Percentiles rank a stretch among this genome's conserved stretches.
These are phyloP conservation scores for Porites rus DNA, from an alignment of 92 coral and sea anemone species.

Conservation along the genomic window DNA sequence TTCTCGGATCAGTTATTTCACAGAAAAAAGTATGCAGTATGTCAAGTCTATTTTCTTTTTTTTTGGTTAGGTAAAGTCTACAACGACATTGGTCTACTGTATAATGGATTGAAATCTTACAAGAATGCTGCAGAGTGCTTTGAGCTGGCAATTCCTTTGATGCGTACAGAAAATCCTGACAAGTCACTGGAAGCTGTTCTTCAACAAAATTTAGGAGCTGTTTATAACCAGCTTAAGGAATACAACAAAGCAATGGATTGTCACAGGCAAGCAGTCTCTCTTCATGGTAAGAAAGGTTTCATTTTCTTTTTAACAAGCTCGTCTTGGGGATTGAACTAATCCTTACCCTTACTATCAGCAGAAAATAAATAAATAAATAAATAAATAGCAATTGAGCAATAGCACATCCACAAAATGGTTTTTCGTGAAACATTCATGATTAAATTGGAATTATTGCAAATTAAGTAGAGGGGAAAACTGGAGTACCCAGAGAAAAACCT, in stretches of 20 bases:
- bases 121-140: slow-evolving; percentile 92
- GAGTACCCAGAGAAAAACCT: too few relatives aligned
- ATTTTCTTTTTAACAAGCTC: not conserved
- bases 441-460: too few relatives aligned
- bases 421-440: too few relatives aligned
- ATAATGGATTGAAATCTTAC: slow-evolving; percentile 78
- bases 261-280: slow-evolving; percentile 78
- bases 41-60: not conserved
- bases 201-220: slow-evolving; percentile 95
- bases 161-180: slow-evolving; percentile 50
- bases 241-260: slow-evolving; percentile 82
- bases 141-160: slow-evolving; percentile 85
- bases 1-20: too few relatives aligned
- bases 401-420: too few relatives aligned
- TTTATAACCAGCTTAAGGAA: slow-evolving; percentile 86
- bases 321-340: not conserved
- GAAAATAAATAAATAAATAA: too few relatives aligned
- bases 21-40: not conserved
- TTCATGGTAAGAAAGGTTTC: slow-evolving; percentile 78
- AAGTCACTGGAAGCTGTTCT: slow-evolving; percentile 86
- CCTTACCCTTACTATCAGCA: too few relatives aligned
- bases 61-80: slow-evolving; percentile 81
- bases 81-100: slow-evolving; percentile 96
- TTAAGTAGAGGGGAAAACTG: too few relatives aligned
- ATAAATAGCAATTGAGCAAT: too few relatives aligned